Base-by-base conservation (phyloP, 1,140 invertebrate species). In the Trichoplusia ni region DNA sequence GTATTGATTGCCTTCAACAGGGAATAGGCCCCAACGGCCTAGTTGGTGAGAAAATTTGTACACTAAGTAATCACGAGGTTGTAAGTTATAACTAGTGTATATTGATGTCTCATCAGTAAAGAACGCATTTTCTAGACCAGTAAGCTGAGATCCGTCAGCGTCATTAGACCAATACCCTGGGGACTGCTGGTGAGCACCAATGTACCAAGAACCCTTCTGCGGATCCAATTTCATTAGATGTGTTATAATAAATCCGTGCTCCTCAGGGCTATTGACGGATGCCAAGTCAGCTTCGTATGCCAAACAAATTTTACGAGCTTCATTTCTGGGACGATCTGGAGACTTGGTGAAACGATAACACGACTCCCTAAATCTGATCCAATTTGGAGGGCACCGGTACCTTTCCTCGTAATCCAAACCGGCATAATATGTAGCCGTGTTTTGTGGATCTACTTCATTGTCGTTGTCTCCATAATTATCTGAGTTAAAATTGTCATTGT, bases 311-410 rank as follows among this genome's bases (percentile, higher is more conserved):
- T 92, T 93, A 68, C 94, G 92, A 2, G 97, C 96, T 74, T 97
- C 96, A 60, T 95, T 94, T 75, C 96, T 92, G 18, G 93, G 93
- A 58, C 94, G 94, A 44, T 94, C 90, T 1, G 97, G 96, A 18
- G 96, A 97, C 73, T 96, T 95, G 1, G 97, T 95, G 79, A 98
- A 98, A 38, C 96, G 92, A 84, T 97, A 98, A 89, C 97, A 98
- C 0, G 94, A 94, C 42, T 95, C 92, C 66, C 94, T 92, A 78
- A 93, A 96, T 9, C 92, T 92, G 18, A 95, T 89, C 97, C 97
- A 98, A 82, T 96, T 92, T 46, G 95, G 93, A 0, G 97, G 97
- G 89, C 97, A 98, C 64, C 90, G 86, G 54, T 92, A 91, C 25
- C 90, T 86, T 37, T 91, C 89, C 23, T 86, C 85, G 47, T 86